Evolutionary conservation across 2,113 vertebrate species (phyloP), one percentile per base, ranked within the genome.

Genomic region (Oreochromis spilurus): DNA sequence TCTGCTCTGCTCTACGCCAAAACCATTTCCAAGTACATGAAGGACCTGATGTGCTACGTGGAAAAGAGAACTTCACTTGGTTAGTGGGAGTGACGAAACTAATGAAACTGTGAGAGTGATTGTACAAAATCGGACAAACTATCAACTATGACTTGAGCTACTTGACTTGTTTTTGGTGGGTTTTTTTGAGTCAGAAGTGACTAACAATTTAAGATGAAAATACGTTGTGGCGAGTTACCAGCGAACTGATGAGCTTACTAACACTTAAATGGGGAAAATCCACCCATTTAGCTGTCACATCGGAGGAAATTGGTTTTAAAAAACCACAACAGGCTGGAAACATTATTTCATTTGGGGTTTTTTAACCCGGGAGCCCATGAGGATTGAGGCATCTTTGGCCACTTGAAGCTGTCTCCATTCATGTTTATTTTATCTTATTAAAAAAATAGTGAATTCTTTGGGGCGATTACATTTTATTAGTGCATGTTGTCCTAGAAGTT

Each of bases 11-110:
- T 96, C 53, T 99, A 99, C 0, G 95, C 98, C 87, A 99, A 99
- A 92, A 97, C 90, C 86, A 97, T 99, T 91, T 97, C 98, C 89
- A 99, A 98, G 88, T 99, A 99, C 96, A 97, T 99, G 96, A 99
- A 99, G 94, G 98, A 99, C 89, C 95, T 99, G 83, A 97, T 97
- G 0, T 89, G 80, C 40, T 99, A 99, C 80, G 94, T 98, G 95
- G 99, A 99, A 93, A 99, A 97, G 91, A 96, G 97, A 70, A 97
- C 90, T 0, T 55, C 91, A 0, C 93, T 99, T 85, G 99, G 99
- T 99, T 84, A 95, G 97, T 5, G 7, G 43, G 29, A 14, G 40
- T 26, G 38, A 11, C 3, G 43, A 75, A 50, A 75, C 70, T 75
- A 75, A 75, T 3, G 70, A 50, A 75, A 77, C 70, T 75, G 43